phyloP scores from a whole-genome alignment of 1,140 invertebrate genomes.

The Cylas formicarius region DNA sequence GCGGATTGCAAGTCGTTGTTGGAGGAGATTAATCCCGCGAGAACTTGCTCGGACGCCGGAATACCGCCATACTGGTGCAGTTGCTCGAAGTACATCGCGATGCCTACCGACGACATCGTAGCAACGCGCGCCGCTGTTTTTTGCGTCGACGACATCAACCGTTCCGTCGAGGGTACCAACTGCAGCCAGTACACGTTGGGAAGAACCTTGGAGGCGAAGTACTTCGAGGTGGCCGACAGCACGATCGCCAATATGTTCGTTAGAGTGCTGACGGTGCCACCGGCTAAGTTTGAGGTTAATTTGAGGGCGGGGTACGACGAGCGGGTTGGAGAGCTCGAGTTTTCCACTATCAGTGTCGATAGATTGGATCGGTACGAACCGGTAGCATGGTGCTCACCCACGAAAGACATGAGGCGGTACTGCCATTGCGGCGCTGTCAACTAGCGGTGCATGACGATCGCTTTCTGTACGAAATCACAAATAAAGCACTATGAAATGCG shows the following conservation, averaged over 20 bases:
- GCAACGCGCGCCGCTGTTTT: slow-evolving; percentile 44
- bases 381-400: too few species aligned
- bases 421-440: too few species aligned
- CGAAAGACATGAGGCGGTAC: too few species aligned
- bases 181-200: slow-evolving; percentile 19
- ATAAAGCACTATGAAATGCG: too few species aligned
- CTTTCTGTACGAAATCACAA: too few species aligned
- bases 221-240: neutral
- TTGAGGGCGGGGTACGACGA: slow-evolving; percentile 12
- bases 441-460: too few species aligned
- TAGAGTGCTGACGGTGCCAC: slow-evolving; percentile 24
- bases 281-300: slow-evolving; percentile 28
- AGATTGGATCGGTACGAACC: slow-evolving; percentile 53
- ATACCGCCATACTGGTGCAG: slow-evolving; percentile 57
- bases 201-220: slow-evolving; percentile 3
- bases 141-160: slow-evolving; percentile 39
- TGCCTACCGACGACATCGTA: slow-evolving; percentile 41
- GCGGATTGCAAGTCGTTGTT: slow-evolving; percentile 62
- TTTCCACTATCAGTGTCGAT: slow-evolving; percentile 44
- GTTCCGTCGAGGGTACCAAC: slow-evolving; percentile 9
- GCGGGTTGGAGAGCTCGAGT: neutral
- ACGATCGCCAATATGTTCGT: slow-evolving; percentile 19
- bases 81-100: slow-evolving; percentile 40
- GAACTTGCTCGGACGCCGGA: slow-evolving; percentile 64
- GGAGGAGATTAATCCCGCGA: slow-evolving; percentile 49